Percentiles rank a stretch among this genome's conserved stretches.
phyloP scores from a whole-genome alignment of 1,140 invertebrate genomes.

The Pemphigus obesinymphae region DNA sequence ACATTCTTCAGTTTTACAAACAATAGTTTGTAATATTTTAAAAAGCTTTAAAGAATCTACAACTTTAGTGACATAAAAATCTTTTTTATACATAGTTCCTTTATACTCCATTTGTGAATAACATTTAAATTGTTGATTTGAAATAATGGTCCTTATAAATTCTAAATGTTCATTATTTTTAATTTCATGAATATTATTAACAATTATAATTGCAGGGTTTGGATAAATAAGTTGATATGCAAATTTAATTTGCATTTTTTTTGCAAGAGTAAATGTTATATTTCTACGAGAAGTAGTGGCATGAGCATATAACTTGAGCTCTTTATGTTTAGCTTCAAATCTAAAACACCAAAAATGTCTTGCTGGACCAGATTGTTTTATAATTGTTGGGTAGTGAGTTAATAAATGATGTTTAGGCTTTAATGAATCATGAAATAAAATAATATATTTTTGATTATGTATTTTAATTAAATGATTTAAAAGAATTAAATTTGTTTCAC shows the following conservation, averaged over 20 bases:
- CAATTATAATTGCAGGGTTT: neutral
- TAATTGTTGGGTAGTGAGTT: neutral
- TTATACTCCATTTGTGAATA: neutral
- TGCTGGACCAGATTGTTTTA: neutral
- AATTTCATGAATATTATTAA: neutral
- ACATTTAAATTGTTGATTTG: neutral
- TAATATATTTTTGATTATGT: neutral
- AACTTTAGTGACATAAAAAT: neutral
- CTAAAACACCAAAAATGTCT: neutral
- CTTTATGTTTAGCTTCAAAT: neutral
- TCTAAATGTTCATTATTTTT: neutral
- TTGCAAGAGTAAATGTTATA: neutral
- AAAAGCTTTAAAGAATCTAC: neutral
- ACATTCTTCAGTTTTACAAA: neutral
- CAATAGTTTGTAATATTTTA: neutral
- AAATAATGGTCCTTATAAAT: neutral
- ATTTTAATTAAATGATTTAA: neutral
- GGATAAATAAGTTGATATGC: neutral
- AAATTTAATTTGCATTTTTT: neutral
- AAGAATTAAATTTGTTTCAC: neutral
- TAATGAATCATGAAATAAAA: neutral
- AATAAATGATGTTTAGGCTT: neutral
- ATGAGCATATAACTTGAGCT: neutral
- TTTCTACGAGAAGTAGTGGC: neutral
- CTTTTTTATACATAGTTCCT: neutral